Base-by-base conservation (phyloP, 2,113 vertebrate species). In the Puntigrus tetrazona region DNA sequence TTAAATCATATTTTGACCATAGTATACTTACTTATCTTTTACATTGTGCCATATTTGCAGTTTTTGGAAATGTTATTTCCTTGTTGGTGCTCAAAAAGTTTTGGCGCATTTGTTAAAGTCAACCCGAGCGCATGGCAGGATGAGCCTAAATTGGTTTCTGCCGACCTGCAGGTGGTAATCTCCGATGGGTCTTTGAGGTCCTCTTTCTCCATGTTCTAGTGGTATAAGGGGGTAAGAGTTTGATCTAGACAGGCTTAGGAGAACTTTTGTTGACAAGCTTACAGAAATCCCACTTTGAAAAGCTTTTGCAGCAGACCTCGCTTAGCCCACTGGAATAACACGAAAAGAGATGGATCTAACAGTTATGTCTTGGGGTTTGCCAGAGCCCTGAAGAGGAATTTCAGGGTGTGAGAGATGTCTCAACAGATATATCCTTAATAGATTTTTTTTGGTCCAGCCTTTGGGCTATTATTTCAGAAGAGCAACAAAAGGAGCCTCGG, bases 181-280 rank as follows among this genome's bases (percentile, higher is more conserved):
- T 59, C 31, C 82, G 74, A 69, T 78, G 83, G 38, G 14, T 63
- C 78, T 73, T 81, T 73, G 61, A 47, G 52, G 69, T 69, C 38
- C 70, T 78, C 72, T 79, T 69, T 70, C 29, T 78, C 43, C 84
- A 55, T 0, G 5, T 59, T 61, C 34, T 55, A 67, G 65, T 79
- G 27, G 77, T 82, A 79, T 57, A 61, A 83, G 27, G 36, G 47
- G 38, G 43, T 78, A 74, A 36, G 52, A 79, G 18, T 65, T 61
- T 82, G 83, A 83, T 85, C 59, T 61, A 47, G 29, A 75, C 25
- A 67, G 84, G 74, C 74, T 83, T 67, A 83, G 74, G 45, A 45
- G 55, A 85, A 50, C 74, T 82, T 85, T 67, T 85, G 83, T 82
- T 67, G 52, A 82, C 84, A 80, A 85, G 77, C 52, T 80, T 59